These are phyloP conservation scores for Corvus cornix DNA, from an alignment of 2,113 vertebrate genomes.

Conservation along the genomic window DNA sequence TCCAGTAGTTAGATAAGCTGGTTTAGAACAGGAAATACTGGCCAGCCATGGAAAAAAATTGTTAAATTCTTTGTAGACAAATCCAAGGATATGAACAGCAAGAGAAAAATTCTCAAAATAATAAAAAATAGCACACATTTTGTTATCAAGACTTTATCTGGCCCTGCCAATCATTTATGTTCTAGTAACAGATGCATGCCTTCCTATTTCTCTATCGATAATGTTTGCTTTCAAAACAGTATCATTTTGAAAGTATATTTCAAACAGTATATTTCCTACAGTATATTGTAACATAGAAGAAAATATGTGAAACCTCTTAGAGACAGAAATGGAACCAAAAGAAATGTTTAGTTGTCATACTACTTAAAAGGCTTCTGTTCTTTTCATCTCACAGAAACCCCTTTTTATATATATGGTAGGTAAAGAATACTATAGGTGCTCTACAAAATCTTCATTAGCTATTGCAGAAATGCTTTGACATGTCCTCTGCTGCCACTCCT, in stretches of 20 bases:
- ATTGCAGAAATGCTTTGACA: neutral
- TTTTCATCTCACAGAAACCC: neutral
- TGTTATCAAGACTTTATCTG: neutral
- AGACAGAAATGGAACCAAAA: neutral
- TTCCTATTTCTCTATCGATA: neutral
- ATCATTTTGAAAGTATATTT: neutral
- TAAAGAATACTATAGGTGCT: neutral
- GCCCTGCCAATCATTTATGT: neutral
- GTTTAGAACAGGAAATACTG: neutral
- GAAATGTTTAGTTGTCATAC: neutral
- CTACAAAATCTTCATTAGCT: neutral
- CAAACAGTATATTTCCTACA: neutral
- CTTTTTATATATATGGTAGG: neutral
- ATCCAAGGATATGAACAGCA: neutral
- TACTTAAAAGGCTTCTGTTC: neutral
- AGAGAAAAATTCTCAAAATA: neutral
- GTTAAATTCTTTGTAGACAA: neutral
- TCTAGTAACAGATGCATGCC: neutral
- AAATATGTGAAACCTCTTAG: fast-evolving
- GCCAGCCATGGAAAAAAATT: neutral
- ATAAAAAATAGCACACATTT: neutral
- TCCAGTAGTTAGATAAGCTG: neutral
- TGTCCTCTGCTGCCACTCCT: neutral
- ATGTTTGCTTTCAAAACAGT: neutral
- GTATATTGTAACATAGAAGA: neutral